phyloP scores from a whole-genome alignment of 1,140 invertebrate genomes.

The Neotoxoptera formosana region DNA sequence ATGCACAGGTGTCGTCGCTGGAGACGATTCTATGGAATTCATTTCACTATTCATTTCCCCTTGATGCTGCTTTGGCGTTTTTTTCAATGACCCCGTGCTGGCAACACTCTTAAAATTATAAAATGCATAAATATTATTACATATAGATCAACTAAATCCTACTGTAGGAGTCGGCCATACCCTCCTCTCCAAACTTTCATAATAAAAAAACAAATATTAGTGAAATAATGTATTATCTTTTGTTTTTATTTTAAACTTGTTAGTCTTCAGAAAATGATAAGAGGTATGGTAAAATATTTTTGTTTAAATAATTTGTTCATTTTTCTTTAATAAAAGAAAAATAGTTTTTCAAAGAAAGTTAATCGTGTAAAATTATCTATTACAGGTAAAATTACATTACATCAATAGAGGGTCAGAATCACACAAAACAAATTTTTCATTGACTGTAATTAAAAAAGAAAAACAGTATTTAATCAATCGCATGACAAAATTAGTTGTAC shows the following conservation, averaged over 20 bases:
- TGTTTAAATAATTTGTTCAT: too few species aligned
- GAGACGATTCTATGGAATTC: constrained; percentile 53
- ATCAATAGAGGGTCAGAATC: too few species aligned
- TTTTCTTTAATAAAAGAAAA: too few species aligned
- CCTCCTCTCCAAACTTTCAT: too few species aligned
- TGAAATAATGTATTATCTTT: too few species aligned
- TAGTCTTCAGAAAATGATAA: neutral
- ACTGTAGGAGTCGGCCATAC: neutral
- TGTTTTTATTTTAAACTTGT: too few species aligned
- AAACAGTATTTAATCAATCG: too few species aligned
- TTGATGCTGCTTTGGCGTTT: constrained; percentile 23
- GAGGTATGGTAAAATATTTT: neutral
- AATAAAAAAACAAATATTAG: neutral
- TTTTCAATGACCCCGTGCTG: constrained; percentile 1
- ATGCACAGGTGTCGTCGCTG: constrained; percentile 44
- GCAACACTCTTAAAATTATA: neutral
- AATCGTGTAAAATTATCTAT: neutral
- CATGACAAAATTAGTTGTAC: too few species aligned
- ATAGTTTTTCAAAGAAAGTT: neutral
- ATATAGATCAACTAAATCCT: neutral
- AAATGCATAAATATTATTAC: neutral
- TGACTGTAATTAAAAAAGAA: too few species aligned
- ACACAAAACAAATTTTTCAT: too few species aligned
- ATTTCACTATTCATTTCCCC: constrained; percentile 38
- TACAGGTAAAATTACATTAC: too few species aligned